Conservation (phyloP, 2,113 vertebrate species). For the Alces alces region DNA sequence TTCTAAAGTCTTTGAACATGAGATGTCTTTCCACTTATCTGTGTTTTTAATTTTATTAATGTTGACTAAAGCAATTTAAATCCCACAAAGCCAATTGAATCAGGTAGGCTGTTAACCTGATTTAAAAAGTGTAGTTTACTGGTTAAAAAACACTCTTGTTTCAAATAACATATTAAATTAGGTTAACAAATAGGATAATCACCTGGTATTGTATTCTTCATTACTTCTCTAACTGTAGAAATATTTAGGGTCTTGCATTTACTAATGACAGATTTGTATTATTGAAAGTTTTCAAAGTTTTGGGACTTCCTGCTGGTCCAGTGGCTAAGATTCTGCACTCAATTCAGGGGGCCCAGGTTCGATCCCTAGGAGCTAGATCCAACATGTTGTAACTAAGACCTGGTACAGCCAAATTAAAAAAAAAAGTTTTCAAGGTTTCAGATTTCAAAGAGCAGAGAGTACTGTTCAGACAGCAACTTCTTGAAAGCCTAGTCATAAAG, state of each 20-base stretch:
- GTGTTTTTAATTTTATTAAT: not conserved
- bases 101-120: constrained; percentile 31
- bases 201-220: not conserved
- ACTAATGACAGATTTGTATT: not conserved
- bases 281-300: not conserved
- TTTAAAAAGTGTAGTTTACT: constrained; percentile 38
- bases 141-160: constrained; percentile 27
- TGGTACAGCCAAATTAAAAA: not conserved
- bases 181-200: constrained; percentile 36
- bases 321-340: not conserved
- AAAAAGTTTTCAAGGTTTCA: not conserved
- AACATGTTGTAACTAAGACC: not conserved
- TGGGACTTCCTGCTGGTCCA: not conserved
- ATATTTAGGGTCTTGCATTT: not conserved
- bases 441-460: not conserved
- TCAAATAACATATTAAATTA: constrained; percentile 59
- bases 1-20: not conserved
- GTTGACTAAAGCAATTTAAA: constrained; percentile 59
- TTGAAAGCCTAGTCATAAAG: not conserved
- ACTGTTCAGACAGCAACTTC: not conserved
- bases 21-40: not conserved
- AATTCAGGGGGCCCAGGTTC: not conserved
- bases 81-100: constrained; percentile 36
- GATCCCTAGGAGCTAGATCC: not conserved
- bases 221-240: not conserved